Evolutionary conservation across 2,797 vertebrate genomes (phyloP), one percentile per base, ranked within the genome.

Genomic region (Enteromius radiatus): DNA sequence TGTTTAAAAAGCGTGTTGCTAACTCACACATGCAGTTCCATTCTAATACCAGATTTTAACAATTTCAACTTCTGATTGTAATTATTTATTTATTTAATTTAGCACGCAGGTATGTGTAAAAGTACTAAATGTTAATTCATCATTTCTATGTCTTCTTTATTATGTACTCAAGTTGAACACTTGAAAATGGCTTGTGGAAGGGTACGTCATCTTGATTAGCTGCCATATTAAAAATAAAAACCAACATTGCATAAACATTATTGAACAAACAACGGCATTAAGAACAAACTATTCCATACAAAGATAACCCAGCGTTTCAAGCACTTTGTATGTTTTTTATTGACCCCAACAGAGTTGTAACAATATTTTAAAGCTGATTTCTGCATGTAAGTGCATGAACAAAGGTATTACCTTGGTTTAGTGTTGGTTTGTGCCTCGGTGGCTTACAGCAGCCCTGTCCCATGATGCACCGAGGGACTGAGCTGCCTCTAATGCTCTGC

Each of bases 401-500:
- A n/a, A 1, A 15, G 15, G 10, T 11, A 86, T 97, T 97, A 97
- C 96, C 96, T 97, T 91, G 89, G 90, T 92, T 91, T 89, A 94
- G 91, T 86, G 88, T 89, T 85, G 91, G 88, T 92, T 93, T 95
- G 92, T 90, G 92, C 85, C 90, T 89, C 91, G 91, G 88, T 81
- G 87, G 90, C 86, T 94, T 96, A 93, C 96, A 96, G 94, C 96
- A 97, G 78, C 95, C 90, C 10, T 94, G 93, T 86, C 96, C 96
- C 96, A 97, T 97, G 92, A 93, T 89, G 89, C 86, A 81, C 85
- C 84, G 21, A 73, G 68, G 19, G 67, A 65, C 64, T 82, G 28
- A 76, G 52, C 77, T 31, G 80, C 56, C 81, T 75, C 86, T 91
- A 88, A 74, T 79, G 86, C 86, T 69, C 83, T 78, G 78, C 85